Evolutionary conservation across 2,888 invertebrate genomes (phyloP).

Genomic region (Lordiphosa fenestrarum): DNA sequence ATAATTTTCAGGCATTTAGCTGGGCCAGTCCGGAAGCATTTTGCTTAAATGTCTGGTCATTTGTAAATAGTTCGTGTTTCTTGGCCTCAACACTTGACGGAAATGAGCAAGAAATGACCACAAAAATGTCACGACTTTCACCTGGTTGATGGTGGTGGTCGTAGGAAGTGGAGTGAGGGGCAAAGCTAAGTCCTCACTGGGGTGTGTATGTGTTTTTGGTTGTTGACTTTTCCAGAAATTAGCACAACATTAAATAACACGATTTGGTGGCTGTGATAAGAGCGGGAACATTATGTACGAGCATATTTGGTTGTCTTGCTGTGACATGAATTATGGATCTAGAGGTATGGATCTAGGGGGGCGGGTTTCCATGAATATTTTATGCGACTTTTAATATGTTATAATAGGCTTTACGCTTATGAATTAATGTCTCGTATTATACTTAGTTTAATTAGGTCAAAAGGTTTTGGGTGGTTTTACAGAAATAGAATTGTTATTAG

Average conservation of each 20-base stretch:
- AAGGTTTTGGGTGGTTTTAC: conserved; percentile 6
- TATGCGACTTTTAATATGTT: conserved; percentile 30
- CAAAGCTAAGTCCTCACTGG: not conserved
- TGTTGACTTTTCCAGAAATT: conserved; percentile 57
- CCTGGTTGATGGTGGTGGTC: conserved; percentile 33
- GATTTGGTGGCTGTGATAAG: conserved; percentile 63
- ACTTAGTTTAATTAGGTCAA: conserved; percentile 60
- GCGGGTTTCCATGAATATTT: conserved; percentile 48
- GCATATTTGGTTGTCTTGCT: conserved; percentile 34
- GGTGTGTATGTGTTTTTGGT: conserved; percentile 24
- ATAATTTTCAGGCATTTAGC: conserved; percentile 70
- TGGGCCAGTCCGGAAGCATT: conserved; percentile 66
- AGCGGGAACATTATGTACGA: conserved; percentile 7
- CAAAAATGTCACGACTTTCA: conserved; percentile 70
- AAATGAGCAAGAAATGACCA: conserved; percentile 68
- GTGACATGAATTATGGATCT: conserved; percentile 69
- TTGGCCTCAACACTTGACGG: conserved; percentile 63
- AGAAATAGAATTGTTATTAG: too few species aligned
- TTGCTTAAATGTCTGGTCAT: conserved; percentile 72
- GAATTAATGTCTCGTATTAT: conserved; percentile 31
- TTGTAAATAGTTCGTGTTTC: conserved; percentile 71
- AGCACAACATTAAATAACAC: conserved; percentile 75
- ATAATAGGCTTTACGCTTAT: conserved; percentile 38
- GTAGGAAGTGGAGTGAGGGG: conserved; percentile 1
- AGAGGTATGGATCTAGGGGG: conserved; percentile 28